phyloP scores from a whole-genome alignment of 2,797 vertebrate species.

The Falco naumanni region DNA sequence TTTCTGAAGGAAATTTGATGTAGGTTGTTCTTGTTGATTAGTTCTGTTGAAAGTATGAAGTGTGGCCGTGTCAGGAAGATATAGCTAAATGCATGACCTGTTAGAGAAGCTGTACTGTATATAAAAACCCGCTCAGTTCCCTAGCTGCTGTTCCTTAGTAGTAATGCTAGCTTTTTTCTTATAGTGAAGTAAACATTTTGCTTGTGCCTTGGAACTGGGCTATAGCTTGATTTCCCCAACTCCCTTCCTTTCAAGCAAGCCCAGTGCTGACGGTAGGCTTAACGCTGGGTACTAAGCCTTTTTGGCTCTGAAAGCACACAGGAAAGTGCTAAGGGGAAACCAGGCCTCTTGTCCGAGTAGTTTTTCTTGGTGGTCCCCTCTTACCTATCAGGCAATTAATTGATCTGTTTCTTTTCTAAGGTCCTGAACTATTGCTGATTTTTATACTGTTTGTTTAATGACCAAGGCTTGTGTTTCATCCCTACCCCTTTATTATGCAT shows the following conservation, averaged over 20 bases:
- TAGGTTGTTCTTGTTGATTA: neutral
- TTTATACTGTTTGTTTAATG: constrained; percentile 71
- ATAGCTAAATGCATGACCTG: constrained; percentile 55
- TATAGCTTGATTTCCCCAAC: constrained; percentile 53
- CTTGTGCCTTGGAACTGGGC: constrained; percentile 70
- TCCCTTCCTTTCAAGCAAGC: constrained; percentile 42
- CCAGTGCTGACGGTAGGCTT: constrained; percentile 32
- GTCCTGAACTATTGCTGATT: constrained; percentile 58
- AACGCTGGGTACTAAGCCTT: constrained; percentile 41
- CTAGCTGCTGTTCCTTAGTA: constrained; percentile 21
- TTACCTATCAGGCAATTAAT: constrained; percentile 16
- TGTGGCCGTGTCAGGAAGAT: neutral
- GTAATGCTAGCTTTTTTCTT: constrained; percentile 19
- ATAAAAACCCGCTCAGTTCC: constrained; percentile 33
- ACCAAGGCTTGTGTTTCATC: constrained; percentile 72
- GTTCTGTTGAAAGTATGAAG: constrained; percentile 1
- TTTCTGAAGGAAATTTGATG: neutral
- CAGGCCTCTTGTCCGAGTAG: constrained; percentile 21
- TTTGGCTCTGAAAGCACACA: constrained; percentile 56
- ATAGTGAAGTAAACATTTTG: constrained; percentile 54
- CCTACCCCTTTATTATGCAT: constrained; percentile 78
- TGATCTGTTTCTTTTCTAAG: constrained; percentile 54
- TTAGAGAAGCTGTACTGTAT: constrained; percentile 55
- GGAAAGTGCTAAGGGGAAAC: constrained; percentile 58
- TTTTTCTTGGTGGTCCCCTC: constrained; percentile 28